Conservation (phyloP, 2,113 vertebrate species). For the Pitta sordida region DNA sequence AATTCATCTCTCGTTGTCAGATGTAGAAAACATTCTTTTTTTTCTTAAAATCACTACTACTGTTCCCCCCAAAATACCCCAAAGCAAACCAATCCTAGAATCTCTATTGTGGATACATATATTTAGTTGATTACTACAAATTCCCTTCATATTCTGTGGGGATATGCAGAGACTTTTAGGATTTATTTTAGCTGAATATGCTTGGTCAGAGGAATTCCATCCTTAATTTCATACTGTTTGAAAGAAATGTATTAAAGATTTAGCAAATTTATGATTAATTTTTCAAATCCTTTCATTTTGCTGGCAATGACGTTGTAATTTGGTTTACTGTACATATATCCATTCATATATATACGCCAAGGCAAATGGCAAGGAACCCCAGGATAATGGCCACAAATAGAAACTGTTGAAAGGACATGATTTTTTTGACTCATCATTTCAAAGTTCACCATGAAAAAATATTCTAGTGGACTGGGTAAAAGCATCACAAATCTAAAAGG, state of each 20-base stretch:
- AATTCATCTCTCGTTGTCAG: background rate
- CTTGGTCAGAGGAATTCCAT: background rate
- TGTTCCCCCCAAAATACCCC: accelerated
- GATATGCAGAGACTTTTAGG: background rate
- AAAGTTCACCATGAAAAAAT: background rate
- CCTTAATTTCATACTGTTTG: background rate
- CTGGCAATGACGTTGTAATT: background rate
- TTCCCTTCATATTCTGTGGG: background rate
- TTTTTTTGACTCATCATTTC: background rate
- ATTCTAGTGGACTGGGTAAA: background rate
- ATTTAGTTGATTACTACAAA: background rate
- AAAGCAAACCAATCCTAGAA: background rate
- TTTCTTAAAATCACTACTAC: background rate
- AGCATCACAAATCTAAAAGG: background rate
- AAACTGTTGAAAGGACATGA: background rate
- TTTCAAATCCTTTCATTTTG: background rate
- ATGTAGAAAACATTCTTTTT: background rate
- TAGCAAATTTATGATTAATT: background rate
- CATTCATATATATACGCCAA: background rate
- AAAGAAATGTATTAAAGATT: background rate
- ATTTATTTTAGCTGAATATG: background rate
- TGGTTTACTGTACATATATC: background rate
- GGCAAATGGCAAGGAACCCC: background rate
- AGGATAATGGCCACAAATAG: background rate
- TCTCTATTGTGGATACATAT: background rate